phyloP scores from a whole-genome alignment of 2,888 invertebrate genomes.

The Lomographa bimaculata region DNA sequence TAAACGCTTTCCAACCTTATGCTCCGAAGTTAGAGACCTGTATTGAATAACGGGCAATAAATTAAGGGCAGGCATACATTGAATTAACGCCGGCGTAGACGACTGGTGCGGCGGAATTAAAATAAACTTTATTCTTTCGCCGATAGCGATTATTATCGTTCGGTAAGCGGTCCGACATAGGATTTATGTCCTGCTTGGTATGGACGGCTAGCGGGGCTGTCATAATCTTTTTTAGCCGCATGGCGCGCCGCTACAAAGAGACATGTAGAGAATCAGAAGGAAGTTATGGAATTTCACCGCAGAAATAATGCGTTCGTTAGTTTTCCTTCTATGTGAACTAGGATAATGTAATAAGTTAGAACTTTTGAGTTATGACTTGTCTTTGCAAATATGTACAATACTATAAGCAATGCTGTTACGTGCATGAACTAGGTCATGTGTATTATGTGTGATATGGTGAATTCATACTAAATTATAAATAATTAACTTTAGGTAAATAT shows the following conservation, averaged over 20 bases:
- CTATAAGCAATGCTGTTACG: too few species aligned
- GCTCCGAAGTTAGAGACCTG: conserved; percentile 67
- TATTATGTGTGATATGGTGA: too few species aligned
- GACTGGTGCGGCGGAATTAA: conserved; percentile 42
- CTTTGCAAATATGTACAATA: too few species aligned
- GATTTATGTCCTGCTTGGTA: conserved; percentile 69
- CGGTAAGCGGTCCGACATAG: conserved; percentile 44
- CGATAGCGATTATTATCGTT: conserved; percentile 53
- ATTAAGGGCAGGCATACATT: conserved; percentile 77
- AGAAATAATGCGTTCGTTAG: conserved; percentile 33
- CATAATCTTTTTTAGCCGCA: conserved; percentile 82
- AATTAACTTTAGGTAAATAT: too few species aligned
- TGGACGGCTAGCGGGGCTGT: conserved; percentile 66
- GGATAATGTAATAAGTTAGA: not conserved
- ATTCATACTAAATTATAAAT: too few species aligned
- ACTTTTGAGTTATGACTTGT: too few species aligned
- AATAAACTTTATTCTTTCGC: conserved; percentile 50
- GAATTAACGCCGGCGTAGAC: conserved; percentile 73
- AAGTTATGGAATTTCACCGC: conserved; percentile 58
- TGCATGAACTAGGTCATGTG: too few species aligned
- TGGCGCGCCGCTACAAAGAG: conserved; percentile 66
- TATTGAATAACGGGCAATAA: conserved; percentile 72
- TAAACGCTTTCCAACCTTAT: conserved; percentile 79
- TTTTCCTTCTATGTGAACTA: conserved; percentile 2
- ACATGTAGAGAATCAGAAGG: conserved; percentile 62